Conservation (phyloP, 2,797 vertebrate species). For the Carapus acus region DNA sequence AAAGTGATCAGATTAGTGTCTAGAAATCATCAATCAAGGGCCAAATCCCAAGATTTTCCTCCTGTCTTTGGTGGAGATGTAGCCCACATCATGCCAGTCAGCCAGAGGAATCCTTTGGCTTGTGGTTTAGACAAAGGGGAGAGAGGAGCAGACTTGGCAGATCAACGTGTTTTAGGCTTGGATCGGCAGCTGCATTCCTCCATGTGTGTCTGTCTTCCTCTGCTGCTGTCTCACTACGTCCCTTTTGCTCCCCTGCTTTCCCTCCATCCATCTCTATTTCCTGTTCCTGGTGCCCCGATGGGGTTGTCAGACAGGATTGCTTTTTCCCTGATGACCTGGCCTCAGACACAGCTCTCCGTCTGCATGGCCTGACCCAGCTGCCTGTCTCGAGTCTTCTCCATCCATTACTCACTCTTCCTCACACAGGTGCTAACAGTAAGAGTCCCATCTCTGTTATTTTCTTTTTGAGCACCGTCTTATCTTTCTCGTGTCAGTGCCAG, state of each 20-base stretch:
- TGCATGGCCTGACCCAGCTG: constrained; percentile 5
- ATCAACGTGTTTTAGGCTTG: constrained; percentile 49
- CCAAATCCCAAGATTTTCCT: constrained; percentile 21
- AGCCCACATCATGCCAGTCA: constrained; percentile 54
- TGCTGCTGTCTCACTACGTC: constrained; percentile 52
- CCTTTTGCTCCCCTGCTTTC: constrained; percentile 12
- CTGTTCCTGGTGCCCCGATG: constrained; percentile 28
- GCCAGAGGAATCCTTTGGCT: constrained; percentile 56
- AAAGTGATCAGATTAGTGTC: constrained; percentile 45
- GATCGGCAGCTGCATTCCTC: constrained; percentile 55
- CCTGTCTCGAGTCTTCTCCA: constrained; percentile 6
- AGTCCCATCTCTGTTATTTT: constrained; percentile 11
- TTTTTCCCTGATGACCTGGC: constrained; percentile 46
- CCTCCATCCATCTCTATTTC: constrained; percentile 36
- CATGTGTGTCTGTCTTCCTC: constrained; percentile 56
- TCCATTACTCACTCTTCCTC: constrained; percentile 22
- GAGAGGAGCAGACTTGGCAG: constrained; percentile 57
- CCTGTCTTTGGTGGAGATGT: constrained; percentile 39
- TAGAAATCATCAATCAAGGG: constrained; percentile 44
- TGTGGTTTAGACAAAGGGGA: constrained; percentile 56
- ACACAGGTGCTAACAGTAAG: constrained; percentile 33
- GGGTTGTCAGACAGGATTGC: constrained; percentile 51
- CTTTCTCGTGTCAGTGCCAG: constrained; percentile 15
- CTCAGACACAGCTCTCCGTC: constrained; percentile 24
- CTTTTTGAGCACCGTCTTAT: constrained; percentile 17